Percentiles rank a stretch among this genome's conserved stretches.
Conservation (phyloP, 2,113 vertebrate genomes). For the Lutjanus erythropterus region DNA sequence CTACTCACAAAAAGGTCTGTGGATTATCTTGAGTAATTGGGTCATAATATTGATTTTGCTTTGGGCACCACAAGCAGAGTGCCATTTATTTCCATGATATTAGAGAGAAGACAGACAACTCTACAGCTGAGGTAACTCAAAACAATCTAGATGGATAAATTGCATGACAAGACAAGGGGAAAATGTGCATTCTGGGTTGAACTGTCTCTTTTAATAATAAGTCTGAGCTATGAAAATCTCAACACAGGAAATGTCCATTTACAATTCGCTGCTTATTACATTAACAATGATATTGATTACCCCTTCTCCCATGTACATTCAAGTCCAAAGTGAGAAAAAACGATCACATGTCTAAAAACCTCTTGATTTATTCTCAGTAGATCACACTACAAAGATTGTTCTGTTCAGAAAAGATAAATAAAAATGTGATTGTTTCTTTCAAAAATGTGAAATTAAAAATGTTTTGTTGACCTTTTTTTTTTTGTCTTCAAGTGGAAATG, state of each 20-base stretch:
- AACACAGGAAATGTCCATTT: conserved; percentile 43
- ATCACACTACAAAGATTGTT: conserved; percentile 24
- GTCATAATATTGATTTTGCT: too few species aligned
- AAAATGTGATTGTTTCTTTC: conserved; percentile 47
- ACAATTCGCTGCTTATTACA: conserved; percentile 61
- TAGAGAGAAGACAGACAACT: too few species aligned
- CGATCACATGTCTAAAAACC: conserved; percentile 18
- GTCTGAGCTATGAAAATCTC: conserved; percentile 15
- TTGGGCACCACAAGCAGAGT: too few species aligned
- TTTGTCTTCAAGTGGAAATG: conserved; percentile 66
- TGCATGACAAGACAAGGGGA: too few species aligned
- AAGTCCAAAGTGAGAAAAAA: conserved; percentile 42
- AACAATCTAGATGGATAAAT: too few species aligned
- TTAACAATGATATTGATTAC: conserved; percentile 25
- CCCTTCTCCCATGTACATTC: conserved; percentile 76
- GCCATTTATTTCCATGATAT: too few species aligned
- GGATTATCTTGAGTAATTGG: too few species aligned
- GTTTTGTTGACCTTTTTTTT: conserved; percentile 47
- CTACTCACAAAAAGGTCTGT: too few species aligned
- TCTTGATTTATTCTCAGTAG: conserved; percentile 18
- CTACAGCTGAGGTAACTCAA: too few species aligned
- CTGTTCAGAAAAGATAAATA: conserved; percentile 29
- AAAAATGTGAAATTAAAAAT: conserved; percentile 46
- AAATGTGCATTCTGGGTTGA: too few species aligned
- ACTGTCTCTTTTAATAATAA: too few species aligned